Conservation (phyloP, 2,113 vertebrate genomes). For the Phasianus colchicus region DNA sequence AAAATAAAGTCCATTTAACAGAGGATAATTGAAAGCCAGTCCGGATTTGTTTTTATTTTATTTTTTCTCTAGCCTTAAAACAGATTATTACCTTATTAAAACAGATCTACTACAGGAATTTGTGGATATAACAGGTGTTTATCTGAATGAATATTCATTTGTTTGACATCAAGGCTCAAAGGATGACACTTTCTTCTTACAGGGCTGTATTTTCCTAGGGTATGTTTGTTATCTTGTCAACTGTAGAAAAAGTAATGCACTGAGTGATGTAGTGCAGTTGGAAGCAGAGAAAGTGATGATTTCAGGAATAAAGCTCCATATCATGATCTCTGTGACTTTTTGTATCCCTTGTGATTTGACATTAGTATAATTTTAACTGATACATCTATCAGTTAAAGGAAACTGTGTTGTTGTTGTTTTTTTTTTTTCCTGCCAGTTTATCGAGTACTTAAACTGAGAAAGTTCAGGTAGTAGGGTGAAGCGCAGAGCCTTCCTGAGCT, state of each 20-base stretch:
- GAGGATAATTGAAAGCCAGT: slow-evolving; percentile 49
- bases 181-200: slow-evolving; percentile 54
- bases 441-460: not conserved
- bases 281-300: slow-evolving; percentile 43
- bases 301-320: slow-evolving; percentile 39
- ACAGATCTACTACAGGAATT: slow-evolving; percentile 38
- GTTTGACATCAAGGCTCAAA: slow-evolving; percentile 44
- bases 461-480: slow-evolving; percentile 12
- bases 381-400: not conserved
- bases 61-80: not conserved
- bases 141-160: slow-evolving; percentile 69
- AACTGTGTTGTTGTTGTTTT: too few species aligned
- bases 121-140: slow-evolving; percentile 66
- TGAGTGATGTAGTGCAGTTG: slow-evolving; percentile 4
- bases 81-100: slow-evolving; percentile 24
- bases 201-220: slow-evolving; percentile 51
- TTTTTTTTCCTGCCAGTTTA: slow-evolving; percentile 31
- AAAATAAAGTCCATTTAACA: slow-evolving; percentile 37
- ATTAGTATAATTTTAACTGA: slow-evolving; percentile 26
- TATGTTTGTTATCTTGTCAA: slow-evolving; percentile 27
- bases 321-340: slow-evolving; percentile 7
- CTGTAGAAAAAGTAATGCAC: not conserved
- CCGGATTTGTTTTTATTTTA: not conserved
- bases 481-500: not conserved
- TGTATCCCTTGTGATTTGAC: not conserved